Conservation (phyloP, 2,888 invertebrate genomes). For the Schizaphis graminum region DNA sequence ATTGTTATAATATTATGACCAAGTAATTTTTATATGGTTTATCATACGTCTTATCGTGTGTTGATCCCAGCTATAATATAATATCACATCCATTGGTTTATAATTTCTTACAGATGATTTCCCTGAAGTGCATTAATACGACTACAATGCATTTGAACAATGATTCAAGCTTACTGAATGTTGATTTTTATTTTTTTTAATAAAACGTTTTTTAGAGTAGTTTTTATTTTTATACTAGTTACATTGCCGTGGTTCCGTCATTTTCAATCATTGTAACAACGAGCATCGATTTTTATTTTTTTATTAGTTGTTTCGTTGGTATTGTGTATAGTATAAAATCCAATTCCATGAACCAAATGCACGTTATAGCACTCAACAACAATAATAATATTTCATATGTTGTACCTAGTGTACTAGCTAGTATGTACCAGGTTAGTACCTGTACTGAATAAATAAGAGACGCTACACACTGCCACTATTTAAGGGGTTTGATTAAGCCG, state of each 20-base stretch:
- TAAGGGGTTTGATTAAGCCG: neutral
- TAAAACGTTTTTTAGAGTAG: neutral
- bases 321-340: neutral
- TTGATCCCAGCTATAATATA: neutral
- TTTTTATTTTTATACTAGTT: neutral
- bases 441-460: neutral
- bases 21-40: constrained; percentile 11
- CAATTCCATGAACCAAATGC: neutral
- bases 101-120: constrained; percentile 19
- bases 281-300: neutral
- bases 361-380: neutral
- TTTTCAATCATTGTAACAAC: constrained; percentile 25
- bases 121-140: constrained; percentile 13
- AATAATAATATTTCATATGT: neutral
- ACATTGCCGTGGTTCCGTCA: neutral
- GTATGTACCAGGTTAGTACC: neutral
- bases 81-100: neutral
- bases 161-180: neutral
- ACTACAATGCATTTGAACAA: constrained; percentile 20
- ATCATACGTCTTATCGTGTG: neutral
- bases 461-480: neutral
- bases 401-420: neutral
- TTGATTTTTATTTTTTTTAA: constrained; percentile 25
- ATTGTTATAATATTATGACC: neutral
- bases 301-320: neutral